Conservation (phyloP, 2,113 vertebrate genomes). For the Erythrolamprus reginae region DNA sequence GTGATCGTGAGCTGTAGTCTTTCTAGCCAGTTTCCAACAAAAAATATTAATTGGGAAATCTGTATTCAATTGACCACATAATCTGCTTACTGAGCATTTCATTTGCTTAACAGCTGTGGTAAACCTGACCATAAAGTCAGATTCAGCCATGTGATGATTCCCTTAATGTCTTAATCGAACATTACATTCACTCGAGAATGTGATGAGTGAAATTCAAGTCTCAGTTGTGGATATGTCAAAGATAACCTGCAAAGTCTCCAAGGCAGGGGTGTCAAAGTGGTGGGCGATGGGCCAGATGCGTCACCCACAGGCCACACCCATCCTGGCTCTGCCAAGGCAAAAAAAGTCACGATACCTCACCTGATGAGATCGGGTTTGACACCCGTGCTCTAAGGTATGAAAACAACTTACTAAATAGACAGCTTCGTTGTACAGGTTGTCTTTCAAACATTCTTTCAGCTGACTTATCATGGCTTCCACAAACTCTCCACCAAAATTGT, state of each 20-base stretch:
- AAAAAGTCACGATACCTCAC: no score
- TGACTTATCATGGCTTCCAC: conserved; percentile 98
- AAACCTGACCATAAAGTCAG: neutral
- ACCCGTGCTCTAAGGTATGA: neutral
- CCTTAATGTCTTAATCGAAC: neutral
- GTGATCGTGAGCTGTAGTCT: neutral
- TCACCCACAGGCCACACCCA: no score
- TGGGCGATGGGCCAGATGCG: no score
- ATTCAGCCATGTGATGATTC: neutral
- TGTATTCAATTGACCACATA: neutral
- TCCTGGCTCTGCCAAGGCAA: no score
- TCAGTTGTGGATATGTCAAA: neutral
- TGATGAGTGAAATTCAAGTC: neutral
- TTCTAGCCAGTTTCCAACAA: neutral
- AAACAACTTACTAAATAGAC: conserved; percentile 80
- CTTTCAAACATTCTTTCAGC: conserved; percentile 93
- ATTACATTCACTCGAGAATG: neutral
- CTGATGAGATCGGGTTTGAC: no score
- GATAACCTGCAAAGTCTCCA: neutral
- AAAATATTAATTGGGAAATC: neutral
- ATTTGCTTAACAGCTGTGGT: neutral
- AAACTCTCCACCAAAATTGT: conserved; percentile 98
- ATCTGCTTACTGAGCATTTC: neutral
- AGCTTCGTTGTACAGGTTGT: conserved; percentile 89
- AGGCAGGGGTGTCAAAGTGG: no score